Percentiles rank a stretch among this genome's conserved stretches.
Conservation (phyloP, 2,888 invertebrate species). For the Yponomeuta sedellus region DNA sequence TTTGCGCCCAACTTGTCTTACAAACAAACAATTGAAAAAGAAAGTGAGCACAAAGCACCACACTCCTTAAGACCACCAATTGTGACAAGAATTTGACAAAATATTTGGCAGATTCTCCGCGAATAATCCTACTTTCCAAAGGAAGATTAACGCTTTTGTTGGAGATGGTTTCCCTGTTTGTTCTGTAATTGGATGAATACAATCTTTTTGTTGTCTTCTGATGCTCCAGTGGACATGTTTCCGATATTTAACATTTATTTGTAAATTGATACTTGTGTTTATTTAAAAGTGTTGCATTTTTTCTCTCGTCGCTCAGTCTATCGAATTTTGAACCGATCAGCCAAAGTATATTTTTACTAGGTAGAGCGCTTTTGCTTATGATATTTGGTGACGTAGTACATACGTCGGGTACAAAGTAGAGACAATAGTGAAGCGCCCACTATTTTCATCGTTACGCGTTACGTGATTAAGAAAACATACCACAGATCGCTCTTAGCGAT, state of each 20-base stretch:
- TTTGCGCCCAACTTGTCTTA: constrained; percentile 36
- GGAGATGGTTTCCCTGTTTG: constrained; percentile 19
- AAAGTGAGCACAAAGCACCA: constrained; percentile 43
- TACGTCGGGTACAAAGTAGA: too few species aligned
- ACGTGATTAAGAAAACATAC: too few species aligned
- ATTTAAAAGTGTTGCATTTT: too few species aligned
- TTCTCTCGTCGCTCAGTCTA: too few species aligned
- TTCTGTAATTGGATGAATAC: constrained; percentile 26
- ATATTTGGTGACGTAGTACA: too few species aligned
- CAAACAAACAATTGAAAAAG: constrained; percentile 39
- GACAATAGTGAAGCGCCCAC: too few species aligned
- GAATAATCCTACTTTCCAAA: constrained; percentile 38
- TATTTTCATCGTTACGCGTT: too few species aligned
- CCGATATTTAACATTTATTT: neutral
- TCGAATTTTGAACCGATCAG: too few species aligned
- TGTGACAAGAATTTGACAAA: constrained; percentile 65
- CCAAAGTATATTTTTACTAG: too few species aligned
- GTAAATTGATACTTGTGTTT: neutral
- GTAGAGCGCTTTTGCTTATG: too few species aligned
- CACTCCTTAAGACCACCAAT: constrained; percentile 60
- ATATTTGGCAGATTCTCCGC: constrained; percentile 54
- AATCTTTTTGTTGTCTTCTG: constrained; percentile 23
- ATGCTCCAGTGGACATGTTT: neutral
- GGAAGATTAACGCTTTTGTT: constrained; percentile 38
- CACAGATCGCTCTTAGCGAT: too few species aligned